phyloP scores from a whole-genome alignment of 2,888 invertebrate species.

The Euplagia quadripunctaria region DNA sequence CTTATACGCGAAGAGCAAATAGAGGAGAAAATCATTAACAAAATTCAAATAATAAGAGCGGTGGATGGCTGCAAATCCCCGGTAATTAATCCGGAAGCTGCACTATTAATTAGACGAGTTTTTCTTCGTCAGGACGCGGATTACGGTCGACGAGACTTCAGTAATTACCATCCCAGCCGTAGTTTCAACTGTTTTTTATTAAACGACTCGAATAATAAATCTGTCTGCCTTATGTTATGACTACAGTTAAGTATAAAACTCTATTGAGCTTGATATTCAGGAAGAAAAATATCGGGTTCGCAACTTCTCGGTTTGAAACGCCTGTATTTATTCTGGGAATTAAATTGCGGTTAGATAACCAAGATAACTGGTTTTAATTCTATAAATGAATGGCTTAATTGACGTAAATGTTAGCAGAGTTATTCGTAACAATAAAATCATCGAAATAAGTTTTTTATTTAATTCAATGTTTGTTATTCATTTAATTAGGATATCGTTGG shows the following conservation, averaged over 20 bases:
- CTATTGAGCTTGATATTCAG: not conserved
- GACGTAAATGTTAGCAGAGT: too few species aligned
- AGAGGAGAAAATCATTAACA: slow-evolving; percentile 52
- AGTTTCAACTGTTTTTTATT: slow-evolving; percentile 51
- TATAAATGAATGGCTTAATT: too few species aligned
- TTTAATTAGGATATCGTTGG: not conserved
- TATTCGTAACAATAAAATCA: not conserved
- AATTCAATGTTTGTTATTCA: not conserved
- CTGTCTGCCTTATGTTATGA: slow-evolving; percentile 20
- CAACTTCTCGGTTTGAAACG: not conserved
- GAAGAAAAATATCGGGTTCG: not conserved
- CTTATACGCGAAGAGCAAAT: slow-evolving; percentile 19
- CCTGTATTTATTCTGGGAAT: not conserved
- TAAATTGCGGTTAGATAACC: not conserved
- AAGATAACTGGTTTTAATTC: not conserved
- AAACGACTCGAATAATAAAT: slow-evolving; percentile 45
- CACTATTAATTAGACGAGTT: slow-evolving; percentile 82
- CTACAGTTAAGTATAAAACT: not conserved
- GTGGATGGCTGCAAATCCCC: slow-evolving; percentile 60
- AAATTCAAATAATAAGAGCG: slow-evolving; percentile 67
- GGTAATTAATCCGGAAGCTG: slow-evolving; percentile 80
- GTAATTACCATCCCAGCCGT: slow-evolving; percentile 64
- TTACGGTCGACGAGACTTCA: slow-evolving; percentile 66
- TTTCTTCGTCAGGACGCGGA: slow-evolving; percentile 75
- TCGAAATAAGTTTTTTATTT: not conserved